Evolutionary conservation across 2,888 invertebrate species (phyloP).

Genomic region (Uloborus plumipes): DNA sequence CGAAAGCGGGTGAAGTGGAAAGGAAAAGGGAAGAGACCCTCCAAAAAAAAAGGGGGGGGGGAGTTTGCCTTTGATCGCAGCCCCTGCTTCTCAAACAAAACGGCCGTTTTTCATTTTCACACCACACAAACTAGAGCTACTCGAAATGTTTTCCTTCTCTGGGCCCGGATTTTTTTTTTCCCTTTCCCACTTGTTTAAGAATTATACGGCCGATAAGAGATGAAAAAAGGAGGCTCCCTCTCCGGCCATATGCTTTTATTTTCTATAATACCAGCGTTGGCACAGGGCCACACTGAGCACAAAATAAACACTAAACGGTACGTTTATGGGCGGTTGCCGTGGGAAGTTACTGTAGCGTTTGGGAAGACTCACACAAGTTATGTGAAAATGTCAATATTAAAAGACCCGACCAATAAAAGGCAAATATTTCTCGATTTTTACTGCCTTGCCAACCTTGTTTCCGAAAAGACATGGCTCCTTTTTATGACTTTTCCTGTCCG

Average conservation of each 20-base stretch:
- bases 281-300: constrained; percentile 7
- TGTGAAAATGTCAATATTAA: constrained; percentile 41
- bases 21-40: constrained; percentile 10
- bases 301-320: constrained; percentile 16
- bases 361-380: constrained; percentile 7
- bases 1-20: constrained; percentile 52
- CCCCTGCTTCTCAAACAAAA: constrained; percentile 57
- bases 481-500: too few relatives aligned
- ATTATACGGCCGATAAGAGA: constrained; percentile 56
- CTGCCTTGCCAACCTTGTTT: too few relatives aligned
- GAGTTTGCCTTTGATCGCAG: not conserved
- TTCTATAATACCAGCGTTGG: not conserved
- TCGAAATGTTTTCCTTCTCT: constrained; percentile 20
- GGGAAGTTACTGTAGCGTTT: constrained; percentile 37
- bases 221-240: constrained; percentile 20
- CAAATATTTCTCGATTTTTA: constrained; percentile 5
- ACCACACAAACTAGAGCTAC: not conserved
- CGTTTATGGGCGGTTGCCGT: constrained; percentile 9
- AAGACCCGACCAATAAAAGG: constrained; percentile 2
- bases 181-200: constrained; percentile 48
- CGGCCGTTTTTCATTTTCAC: constrained; percentile 60
- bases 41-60: not conserved
- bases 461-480: too few relatives aligned
- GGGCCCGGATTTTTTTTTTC: constrained; percentile 4
- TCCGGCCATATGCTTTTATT: too few relatives aligned